These are phyloP conservation scores for Drosophila gaucha DNA, from an alignment of 2,888 invertebrate species.

Conservation along the genomic window DNA sequence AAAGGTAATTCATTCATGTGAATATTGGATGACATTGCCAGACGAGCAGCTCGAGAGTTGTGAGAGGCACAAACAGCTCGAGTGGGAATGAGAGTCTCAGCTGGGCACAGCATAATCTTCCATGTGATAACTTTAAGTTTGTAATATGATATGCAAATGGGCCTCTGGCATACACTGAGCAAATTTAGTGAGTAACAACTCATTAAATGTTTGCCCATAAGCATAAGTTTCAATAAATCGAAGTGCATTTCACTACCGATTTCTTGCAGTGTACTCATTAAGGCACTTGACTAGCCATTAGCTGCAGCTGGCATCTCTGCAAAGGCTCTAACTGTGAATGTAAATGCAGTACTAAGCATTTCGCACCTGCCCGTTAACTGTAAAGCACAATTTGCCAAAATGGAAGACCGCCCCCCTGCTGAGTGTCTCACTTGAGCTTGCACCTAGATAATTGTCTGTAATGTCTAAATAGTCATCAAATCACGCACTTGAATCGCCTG, in stretches of 20 bases:
- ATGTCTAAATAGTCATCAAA: constrained; percentile 15
- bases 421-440: constrained; percentile 7
- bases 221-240: no score
- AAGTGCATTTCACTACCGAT: background rate
- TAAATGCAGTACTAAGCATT: constrained; percentile 66
- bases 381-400: constrained; percentile 56
- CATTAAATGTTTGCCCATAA: accelerated
- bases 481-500: background rate
- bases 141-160: constrained; percentile 58
- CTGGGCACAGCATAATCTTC: constrained; percentile 11
- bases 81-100: background rate
- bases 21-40: constrained; percentile 67
- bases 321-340: constrained; percentile 33
- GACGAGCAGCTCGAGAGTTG: constrained; percentile 26
- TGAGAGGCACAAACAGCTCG: constrained; percentile 5
- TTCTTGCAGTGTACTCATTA: constrained; percentile 29
- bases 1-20: constrained; percentile 76
- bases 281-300: constrained; percentile 42
- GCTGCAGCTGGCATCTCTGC: constrained; percentile 11
- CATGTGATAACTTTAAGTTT: constrained; percentile 53
- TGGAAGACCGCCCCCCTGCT: background rate
- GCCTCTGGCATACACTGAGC: constrained; percentile 18
- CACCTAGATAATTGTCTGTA: constrained; percentile 20
- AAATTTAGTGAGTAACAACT: background rate
- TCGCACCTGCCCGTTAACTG: constrained; percentile 65